Conservation (phyloP, 1,140 invertebrate species). For the Ceratina australensis region DNA sequence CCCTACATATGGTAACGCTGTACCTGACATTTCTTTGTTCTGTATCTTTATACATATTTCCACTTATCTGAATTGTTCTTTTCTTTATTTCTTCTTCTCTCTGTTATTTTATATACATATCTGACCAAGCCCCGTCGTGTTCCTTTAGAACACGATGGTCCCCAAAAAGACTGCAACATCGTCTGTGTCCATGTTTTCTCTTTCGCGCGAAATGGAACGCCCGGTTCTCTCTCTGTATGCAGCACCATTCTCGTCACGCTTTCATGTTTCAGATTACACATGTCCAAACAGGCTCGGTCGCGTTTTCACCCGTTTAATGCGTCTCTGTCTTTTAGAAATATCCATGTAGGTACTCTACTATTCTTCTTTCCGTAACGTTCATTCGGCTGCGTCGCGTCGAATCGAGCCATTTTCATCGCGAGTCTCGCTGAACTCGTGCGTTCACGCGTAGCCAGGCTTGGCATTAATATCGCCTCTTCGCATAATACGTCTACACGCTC, state of each 20-base stretch:
- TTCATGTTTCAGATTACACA: conserved; percentile 9
- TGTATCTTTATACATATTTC: not conserved
- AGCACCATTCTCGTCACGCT: conserved; percentile 20
- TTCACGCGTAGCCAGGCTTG: not conserved
- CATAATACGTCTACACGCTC: not conserved
- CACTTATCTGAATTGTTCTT: not conserved
- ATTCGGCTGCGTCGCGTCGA: not conserved
- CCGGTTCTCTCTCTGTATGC: not conserved
- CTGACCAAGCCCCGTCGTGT: not conserved
- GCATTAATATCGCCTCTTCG: conserved; percentile 2
- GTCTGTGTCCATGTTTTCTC: not conserved
- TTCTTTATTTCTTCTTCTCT: not conserved
- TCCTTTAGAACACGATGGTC: not conserved
- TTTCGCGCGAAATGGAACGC: conserved; percentile 8
- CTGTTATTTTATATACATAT: not conserved
- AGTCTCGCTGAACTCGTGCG: not conserved
- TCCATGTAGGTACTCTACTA: not conserved
- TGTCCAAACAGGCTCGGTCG: not conserved
- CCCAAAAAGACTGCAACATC: not conserved
- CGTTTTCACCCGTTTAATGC: not conserved
- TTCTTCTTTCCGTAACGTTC: not conserved
- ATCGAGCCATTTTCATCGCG: not conserved
- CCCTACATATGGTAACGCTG: too few species aligned
- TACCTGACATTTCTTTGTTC: not conserved
- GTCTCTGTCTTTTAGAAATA: not conserved